Evolutionary conservation across 2,113 vertebrate genomes (phyloP), one percentile per base, ranked within the genome.

Genomic region (Thermophis baileyi): DNA sequence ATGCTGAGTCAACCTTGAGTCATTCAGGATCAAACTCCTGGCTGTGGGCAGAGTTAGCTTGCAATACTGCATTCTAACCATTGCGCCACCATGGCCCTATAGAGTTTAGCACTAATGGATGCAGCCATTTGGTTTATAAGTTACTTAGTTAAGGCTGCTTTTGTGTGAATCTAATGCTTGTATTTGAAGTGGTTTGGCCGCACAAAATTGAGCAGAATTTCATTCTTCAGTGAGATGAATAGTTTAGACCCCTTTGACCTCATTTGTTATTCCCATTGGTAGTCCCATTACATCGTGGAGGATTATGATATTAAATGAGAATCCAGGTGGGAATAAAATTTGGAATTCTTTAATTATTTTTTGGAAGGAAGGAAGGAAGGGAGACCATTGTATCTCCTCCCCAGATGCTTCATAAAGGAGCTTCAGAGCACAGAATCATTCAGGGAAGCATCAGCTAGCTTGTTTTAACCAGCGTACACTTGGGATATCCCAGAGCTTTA

Each of bases 231-330:
- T 88, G 50, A 0, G 88, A 96, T 94, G 93, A 95, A 92, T n/a
- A 91, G 92, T 95, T 92, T 91, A 95, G 93, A 94, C 94, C 94
- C 93, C 96, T 96, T 30, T 94, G 94, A 91, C 95, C 94, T 96
- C 94, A 91, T 94, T 51, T 20, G 27, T 91, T 93, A 94, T 92
- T 95, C 97, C 95, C 97, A 92, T 93, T 95, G 95, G 96, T 94
- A 94, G 94, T 85, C 93, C 53, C 94, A 86, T 92, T 85, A 85
- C 92, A 57, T 95, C 1, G 91, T 91, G 86, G 88, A 89, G 74
- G 27, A 96, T 95, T 30, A 95, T 94, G 69, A 93, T 97, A 69
- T 96, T 95, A 95, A 94, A 95, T 92, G 90, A 94, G 94, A 95
- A 93, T 92, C 94, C 92, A 3, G 90, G 93, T 46, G 95, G 89